Base-by-base conservation (phyloP, 2,113 vertebrate genomes). In the Lepus timidus region DNA sequence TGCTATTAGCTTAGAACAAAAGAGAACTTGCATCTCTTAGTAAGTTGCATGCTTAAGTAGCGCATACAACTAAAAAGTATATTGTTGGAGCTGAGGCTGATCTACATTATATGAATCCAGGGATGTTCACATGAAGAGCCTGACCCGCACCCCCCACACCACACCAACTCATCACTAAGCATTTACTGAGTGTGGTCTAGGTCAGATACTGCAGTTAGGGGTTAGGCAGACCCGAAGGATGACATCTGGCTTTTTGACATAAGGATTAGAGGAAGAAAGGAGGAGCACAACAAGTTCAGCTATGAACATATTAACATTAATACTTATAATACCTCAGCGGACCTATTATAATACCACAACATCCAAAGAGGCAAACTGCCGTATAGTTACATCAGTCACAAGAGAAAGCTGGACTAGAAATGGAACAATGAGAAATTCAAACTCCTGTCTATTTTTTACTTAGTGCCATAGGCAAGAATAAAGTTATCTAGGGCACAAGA, bases 1-100 rank as follows among this genome's bases (percentile, higher is more conserved):
- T 84, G n/a, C 52, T 76, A 36, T 81, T 71, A 84, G 33, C 49
- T 83, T 33, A 78, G 79, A 94, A 39, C 1, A 70, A 79, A 85
- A 49, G 39, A 36, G 7, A 84, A 80, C 6, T 58, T 76, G 7
- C 8, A 78, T n/a, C 25, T 62, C 2, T 61, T 62, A 31, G 31
- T 74, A 68, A 84, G 71, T 51, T 74, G 70, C 61, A 90, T 84
- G 61, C 61, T 9, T n/a, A 29, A 22, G 4, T 65, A 62, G 9
- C 95, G 79, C 33, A 44, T 17, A 51, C 10, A 49, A 29, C 68
- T 70, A 85, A 71, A 67, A 10, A 0, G 44, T 9, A 5, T 49
- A 23, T 5, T 70, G 31, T 5, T 80, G 10, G 29, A 78, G 58
- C 4, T 12, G 8, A 25, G 92, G 23, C 71, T 51, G 55, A 13